These are phyloP conservation scores for Clamator glandarius DNA, from an alignment of 2,797 vertebrate genomes.

Conservation along the genomic window DNA sequence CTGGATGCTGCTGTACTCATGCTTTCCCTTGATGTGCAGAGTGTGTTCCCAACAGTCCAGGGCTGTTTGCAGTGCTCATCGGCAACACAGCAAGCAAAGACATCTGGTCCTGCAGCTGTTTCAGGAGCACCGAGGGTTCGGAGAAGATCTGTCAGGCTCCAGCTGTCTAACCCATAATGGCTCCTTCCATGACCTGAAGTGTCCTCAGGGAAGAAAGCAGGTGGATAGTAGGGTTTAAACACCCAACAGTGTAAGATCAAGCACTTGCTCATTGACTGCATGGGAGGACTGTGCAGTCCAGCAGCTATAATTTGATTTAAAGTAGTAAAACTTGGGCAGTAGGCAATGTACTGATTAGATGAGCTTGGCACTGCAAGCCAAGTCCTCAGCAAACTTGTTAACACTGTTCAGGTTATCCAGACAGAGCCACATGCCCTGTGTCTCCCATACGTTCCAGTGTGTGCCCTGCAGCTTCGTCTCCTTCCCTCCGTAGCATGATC, in stretches of 20 bases:
- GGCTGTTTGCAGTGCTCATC: neutral
- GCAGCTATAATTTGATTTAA: neutral
- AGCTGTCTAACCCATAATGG: neutral
- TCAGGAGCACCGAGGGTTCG: neutral
- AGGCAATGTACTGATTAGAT: neutral
- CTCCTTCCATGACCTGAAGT: neutral
- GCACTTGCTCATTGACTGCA: neutral
- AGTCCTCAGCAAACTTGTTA: neutral
- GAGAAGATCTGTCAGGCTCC: neutral
- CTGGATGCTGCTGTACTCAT: neutral
- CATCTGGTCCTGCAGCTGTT: neutral
- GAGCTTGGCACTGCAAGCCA: neutral
- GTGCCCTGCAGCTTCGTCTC: neutral
- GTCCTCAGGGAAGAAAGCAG: neutral
- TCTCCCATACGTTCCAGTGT: neutral
- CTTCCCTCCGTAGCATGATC: neutral
- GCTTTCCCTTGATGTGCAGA: neutral
- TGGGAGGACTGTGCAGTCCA: neutral
- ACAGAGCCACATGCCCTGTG: neutral
- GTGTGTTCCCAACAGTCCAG: neutral
- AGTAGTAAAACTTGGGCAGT: neutral
- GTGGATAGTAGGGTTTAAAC: neutral
- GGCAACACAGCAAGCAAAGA: no score
- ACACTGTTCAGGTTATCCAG: neutral
- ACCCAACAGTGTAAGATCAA: neutral